phyloP scores from a whole-genome alignment of 1,140 invertebrate genomes.

The Tetramorium simillimum region DNA sequence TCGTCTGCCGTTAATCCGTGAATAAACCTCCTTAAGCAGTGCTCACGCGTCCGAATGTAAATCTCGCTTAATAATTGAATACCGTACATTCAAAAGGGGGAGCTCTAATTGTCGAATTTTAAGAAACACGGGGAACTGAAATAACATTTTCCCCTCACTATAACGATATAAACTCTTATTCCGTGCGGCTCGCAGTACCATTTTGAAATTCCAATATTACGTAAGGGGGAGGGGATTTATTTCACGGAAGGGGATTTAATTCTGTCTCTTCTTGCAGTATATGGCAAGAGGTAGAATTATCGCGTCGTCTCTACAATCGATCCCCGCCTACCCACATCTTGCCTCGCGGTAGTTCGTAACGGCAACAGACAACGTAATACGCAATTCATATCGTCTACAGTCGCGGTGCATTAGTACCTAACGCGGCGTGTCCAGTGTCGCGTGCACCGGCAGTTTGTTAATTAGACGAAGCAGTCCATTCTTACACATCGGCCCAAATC shows the following conservation, averaged over 20 bases:
- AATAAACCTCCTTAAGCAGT: constrained; percentile 36
- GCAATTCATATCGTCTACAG: constrained; percentile 5
- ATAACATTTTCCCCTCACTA: background rate
- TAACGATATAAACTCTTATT: background rate
- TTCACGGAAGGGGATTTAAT: background rate
- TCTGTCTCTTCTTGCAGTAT: background rate
- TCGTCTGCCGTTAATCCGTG: constrained; percentile 41
- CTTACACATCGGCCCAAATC: constrained; percentile 66
- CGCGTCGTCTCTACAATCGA: constrained; percentile 10
- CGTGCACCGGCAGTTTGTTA: constrained; percentile 60
- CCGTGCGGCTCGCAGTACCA: background rate
- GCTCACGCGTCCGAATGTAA: constrained; percentile 26
- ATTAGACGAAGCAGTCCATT: constrained; percentile 65
- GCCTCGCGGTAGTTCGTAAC: background rate
- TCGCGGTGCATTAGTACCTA: constrained; percentile 31
- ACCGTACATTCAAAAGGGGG: background rate
- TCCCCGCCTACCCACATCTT: background rate
- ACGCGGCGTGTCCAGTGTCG: constrained; percentile 26
- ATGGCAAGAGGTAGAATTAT: constrained; percentile 7
- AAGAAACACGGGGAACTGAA: background rate
- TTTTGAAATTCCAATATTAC: constrained; percentile 18
- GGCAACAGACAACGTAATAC: background rate
- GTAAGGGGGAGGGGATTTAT: background rate
- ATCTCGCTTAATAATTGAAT: constrained; percentile 44
- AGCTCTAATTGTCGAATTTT: constrained; percentile 11